A percentile compares a stretch with the other conserved stretches of the same genome.
Conservation (phyloP, 2,113 vertebrate species). For the Scalopus aquaticus region DNA sequence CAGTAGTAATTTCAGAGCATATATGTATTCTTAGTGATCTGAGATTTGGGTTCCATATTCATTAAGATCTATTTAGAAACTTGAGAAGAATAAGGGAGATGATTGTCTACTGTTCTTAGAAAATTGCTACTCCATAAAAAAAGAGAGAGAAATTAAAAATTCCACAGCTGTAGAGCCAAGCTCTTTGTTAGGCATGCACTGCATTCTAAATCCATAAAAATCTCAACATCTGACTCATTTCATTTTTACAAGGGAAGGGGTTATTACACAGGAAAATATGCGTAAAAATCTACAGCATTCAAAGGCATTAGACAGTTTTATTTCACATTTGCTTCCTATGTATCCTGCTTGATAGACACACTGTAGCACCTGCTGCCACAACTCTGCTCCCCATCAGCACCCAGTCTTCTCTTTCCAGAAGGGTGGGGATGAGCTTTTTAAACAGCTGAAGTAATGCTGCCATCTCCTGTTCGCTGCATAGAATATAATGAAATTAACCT, state of each 20-base stretch:
- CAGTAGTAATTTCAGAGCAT: not conserved
- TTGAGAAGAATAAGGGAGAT: not conserved
- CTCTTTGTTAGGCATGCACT: slow-evolving; percentile 59
- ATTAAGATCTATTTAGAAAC: not conserved
- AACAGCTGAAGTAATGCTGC: slow-evolving; percentile 74
- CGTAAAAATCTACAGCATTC: slow-evolving; percentile 65
- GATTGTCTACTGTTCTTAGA: not conserved
- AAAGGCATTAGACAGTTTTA: slow-evolving; percentile 72
- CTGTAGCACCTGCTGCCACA: slow-evolving; percentile 78
- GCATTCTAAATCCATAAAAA: slow-evolving; percentile 81
- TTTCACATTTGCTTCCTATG: slow-evolving; percentile 67
- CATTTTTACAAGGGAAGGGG: slow-evolving; percentile 81
- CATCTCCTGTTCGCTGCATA: slow-evolving; percentile 75
- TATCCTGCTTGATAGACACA: not conserved
- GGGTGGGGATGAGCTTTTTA: accelerated
- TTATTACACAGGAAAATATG: slow-evolving; percentile 74
- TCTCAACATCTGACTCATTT: slow-evolving; percentile 81
- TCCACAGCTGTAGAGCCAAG: slow-evolving; percentile 75
- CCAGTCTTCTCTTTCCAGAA: accelerated
- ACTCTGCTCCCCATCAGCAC: not conserved
- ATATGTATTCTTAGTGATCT: not conserved
- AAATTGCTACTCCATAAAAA: not conserved
- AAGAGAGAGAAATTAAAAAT: slow-evolving; percentile 65
- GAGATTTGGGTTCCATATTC: not conserved
- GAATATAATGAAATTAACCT: not conserved